Base-by-base conservation (phyloP, 2,113 vertebrate species). In the Narcine bancroftii region DNA sequence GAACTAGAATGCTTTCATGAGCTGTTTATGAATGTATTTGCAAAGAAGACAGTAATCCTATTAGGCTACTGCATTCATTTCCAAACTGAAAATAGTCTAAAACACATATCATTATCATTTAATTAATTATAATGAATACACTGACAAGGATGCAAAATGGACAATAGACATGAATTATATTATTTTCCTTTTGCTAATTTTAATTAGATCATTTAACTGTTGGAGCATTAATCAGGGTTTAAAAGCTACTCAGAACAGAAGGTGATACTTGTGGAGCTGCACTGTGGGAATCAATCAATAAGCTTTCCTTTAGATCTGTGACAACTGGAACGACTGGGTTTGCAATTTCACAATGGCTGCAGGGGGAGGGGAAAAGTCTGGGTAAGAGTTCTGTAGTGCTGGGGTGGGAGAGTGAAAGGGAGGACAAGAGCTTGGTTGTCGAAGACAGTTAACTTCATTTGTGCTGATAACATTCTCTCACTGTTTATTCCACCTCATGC, bases 201-300 rank as follows among this genome's bases (percentile, higher is more conserved):
- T 50, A 81, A 81, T 81, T 81, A 53, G 45, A 26, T 81, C 47
- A 15, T 45, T 81, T 53, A 26, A 50, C 47, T 81, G 77, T 47
- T 50, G 77, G 77, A 50, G 9, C 47, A 81, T 81, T 50, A 47
- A 81, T 81, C 77, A 81, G 26, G 75, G 15, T 47, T 81, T 81
- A n/a, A 39, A 81, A 79, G 47, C 50, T 81, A 47, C 24, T 50
- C 77, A 33, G 76, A 81, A 81, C 24, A 50, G 77, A 50, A 81
- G 77, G 47, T 47, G 15, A 50, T 81, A 81, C 9, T 13, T 81
- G 77, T 81, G 45, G 77, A 53, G 24, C 47, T 81, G 47, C 45
- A 53, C 45, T 50, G 77, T 33, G 45, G 77, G 77, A 81, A 81
- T 50, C 7, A 81, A 81, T 81, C 77, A 81, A 81, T 79, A 50